A percentile compares a stretch with the other conserved stretches of the same genome.
phyloP scores from a whole-genome alignment of 37 sponge, comb jelly and placozoan species.

The Bolinopsis microptera region DNA sequence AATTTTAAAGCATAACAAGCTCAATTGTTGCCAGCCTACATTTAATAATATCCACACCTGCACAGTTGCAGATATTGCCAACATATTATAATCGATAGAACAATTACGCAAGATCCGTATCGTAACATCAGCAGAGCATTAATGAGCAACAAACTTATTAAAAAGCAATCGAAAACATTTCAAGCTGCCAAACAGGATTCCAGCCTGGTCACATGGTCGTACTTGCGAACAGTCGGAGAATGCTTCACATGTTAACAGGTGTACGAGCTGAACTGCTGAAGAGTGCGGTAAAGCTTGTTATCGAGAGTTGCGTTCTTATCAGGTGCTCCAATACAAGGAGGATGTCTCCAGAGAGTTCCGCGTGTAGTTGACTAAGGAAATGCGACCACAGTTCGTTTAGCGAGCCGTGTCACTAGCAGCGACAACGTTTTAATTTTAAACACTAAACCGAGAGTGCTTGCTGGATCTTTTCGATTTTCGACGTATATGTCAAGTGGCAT shows the following conservation, averaged over 20 bases:
- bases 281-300: background rate
- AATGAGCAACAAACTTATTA: background rate
- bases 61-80: background rate
- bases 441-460: background rate
- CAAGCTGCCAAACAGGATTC: background rate
- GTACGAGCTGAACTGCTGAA: background rate
- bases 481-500: constrained; percentile 49
- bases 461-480: background rate
- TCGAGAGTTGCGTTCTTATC: too few relatives aligned
- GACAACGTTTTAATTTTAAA: background rate
- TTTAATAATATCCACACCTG: too few relatives aligned
- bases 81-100: background rate
- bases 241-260: background rate
- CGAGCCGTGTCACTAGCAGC: background rate
- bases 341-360: too few relatives aligned
- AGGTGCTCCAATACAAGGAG: too few relatives aligned
- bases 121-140: background rate
- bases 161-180: background rate
- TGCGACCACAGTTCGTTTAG: too few relatives aligned
- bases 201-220: background rate
- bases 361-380: too few relatives aligned
- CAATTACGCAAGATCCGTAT: background rate
- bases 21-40: background rate
- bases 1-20: background rate
- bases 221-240: background rate